Evolutionary conservation across 2,113 vertebrate genomes (phyloP).

Genomic region (Dicerorhinus sumatrensis): DNA sequence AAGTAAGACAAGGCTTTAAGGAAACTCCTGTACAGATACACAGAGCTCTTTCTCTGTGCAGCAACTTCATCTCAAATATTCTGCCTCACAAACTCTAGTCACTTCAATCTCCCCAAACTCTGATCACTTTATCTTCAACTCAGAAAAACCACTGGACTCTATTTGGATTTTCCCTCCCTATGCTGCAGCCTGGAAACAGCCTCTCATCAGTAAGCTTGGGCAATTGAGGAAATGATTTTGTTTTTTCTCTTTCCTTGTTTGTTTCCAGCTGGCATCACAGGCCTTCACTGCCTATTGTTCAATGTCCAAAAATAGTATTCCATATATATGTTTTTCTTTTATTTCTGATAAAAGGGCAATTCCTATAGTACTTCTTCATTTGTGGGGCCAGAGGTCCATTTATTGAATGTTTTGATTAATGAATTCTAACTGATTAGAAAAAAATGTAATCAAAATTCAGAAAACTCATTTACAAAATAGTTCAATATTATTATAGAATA

Average conservation of each 20-base stretch:
- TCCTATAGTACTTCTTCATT: not conserved
- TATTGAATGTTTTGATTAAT: not conserved
- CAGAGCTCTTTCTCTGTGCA: not conserved
- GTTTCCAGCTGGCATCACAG: not conserved
- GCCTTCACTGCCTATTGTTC: not conserved
- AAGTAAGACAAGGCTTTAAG: not conserved
- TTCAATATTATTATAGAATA: not conserved
- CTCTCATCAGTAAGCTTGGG: not conserved
- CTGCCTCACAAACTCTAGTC: not conserved
- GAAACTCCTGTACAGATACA: not conserved
- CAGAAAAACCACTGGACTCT: not conserved
- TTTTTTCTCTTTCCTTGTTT: not conserved
- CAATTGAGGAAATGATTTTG: not conserved
- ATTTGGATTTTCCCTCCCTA: not conserved
- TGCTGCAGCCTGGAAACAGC: not conserved
- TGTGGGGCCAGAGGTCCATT: not conserved
- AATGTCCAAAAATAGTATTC: not conserved
- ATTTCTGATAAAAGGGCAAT: not conserved
- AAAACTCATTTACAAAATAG: conserved; percentile 13
- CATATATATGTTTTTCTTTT: not conserved
- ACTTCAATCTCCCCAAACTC: not conserved
- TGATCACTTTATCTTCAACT: not conserved
- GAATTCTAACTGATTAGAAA: not conserved
- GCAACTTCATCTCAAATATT: not conserved
- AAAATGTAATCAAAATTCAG: not conserved